Base-by-base conservation (phyloP, 37 sponge, comb jelly and placozoan species). In the Sycon ciliatum region DNA sequence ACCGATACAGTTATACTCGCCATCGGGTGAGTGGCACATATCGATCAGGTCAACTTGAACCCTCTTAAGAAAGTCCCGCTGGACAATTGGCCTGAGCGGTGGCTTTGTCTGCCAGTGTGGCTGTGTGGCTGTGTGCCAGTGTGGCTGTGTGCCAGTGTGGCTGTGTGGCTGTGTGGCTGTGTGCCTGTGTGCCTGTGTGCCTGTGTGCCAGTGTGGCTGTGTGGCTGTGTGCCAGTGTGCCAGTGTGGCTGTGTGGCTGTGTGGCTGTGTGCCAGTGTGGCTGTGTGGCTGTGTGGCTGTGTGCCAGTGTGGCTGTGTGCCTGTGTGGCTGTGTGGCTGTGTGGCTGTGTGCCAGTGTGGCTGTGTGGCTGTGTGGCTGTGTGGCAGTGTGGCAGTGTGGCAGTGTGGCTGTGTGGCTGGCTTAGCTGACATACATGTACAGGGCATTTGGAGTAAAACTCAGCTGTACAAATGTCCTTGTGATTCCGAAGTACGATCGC, bases 31-130 rank as follows among this genome's bases (percentile, higher is more conserved):
- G 52, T 74, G 74, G 33, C 76, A 1, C 82, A 81, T 79, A 38
- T 81, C 82, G 36, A 75, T 75, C 32, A 75, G 71, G 49, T 81
- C 82, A 75, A 81, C n/a, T n/a, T n/a, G n/a, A n/a, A n/a, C n/a
- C n/a, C n/a, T n/a, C n/a, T n/a, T n/a, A n/a, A n/a, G n/a, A n/a
- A n/a, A n/a, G n/a, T n/a, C n/a, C n/a, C n/a, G n/a, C n/a, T n/a
- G n/a, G n/a, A n/a, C n/a, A n/a, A n/a, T n/a, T n/a, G n/a, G n/a
- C n/a, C n/a, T n/a, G n/a, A n/a, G n/a, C n/a, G 31, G 65, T 64
- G 65, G 31, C 36, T 64, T 34, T 64, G 65, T 64, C 9, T 64
- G 65, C 34, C 36, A 34, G 65, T 64, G 65, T 64, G 65, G 31
- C 36, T 64, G 65, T 64, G 65, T 64, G 65, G 31, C 9, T 27